A percentile compares a stretch with the other conserved stretches of the same genome.
Evolutionary conservation across 1,140 invertebrate species (phyloP).

Genomic region (Neelides sp.): DNA sequence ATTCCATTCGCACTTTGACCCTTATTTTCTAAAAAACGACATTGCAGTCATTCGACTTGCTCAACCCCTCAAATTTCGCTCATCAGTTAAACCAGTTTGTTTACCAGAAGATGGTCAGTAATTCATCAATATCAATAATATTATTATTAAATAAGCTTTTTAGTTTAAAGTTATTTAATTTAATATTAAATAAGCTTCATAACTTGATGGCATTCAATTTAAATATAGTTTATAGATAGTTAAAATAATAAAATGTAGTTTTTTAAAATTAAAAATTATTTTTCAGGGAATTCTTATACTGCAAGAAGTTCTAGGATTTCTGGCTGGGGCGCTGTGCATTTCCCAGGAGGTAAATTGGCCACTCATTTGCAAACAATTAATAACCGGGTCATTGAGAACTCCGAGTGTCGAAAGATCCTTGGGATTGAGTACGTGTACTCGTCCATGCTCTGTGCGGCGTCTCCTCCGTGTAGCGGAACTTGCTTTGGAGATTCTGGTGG

Average conservation of each 20-base stretch:
- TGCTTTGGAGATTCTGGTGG: conserved; percentile 38
- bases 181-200: too few relatives aligned
- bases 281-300: conserved; percentile 33
- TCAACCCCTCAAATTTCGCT: conserved; percentile 35
- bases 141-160: too few relatives aligned
- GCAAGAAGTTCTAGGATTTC: conserved; percentile 36
- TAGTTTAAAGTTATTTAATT: too few relatives aligned
- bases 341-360: conserved; percentile 34
- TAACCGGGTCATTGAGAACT: conserved; percentile 26
- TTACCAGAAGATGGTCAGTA: conserved; percentile 34
- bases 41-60: conserved; percentile 39
- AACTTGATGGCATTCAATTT: neutral
- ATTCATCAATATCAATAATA: too few relatives aligned
- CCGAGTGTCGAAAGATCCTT: conserved; percentile 20
- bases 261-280: too few relatives aligned
- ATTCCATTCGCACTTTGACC: conserved; percentile 37
- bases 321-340: conserved; percentile 40
- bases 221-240: neutral
- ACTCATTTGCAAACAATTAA: conserved; percentile 22
- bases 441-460: conserved; percentile 36
- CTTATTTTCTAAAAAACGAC: conserved; percentile 37
- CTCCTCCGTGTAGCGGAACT: conserved; percentile 34
- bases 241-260: too few relatives aligned
- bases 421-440: conserved; percentile 27
- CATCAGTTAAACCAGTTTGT: conserved; percentile 39